Evolutionary conservation across 92 coral and sea anemone genomes (phyloP).

Genomic region (Plumapathes pennacea): DNA sequence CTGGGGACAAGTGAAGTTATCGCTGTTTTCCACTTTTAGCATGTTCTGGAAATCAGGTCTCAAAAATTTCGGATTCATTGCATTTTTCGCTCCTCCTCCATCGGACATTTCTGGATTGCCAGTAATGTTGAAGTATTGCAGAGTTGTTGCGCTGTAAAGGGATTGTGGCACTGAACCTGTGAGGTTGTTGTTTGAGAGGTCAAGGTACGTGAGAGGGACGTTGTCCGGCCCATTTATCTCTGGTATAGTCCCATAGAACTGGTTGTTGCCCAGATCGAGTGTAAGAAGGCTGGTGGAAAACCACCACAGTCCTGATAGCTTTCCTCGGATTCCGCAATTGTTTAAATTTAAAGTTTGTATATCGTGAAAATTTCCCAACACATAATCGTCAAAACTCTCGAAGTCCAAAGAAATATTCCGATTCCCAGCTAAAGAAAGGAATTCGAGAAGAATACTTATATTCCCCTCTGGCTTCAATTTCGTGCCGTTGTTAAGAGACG

Average conservation of each 20-base stretch:
- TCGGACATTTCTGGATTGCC: constrained; percentile 53
- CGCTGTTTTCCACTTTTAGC: not conserved
- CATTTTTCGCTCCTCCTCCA: not conserved
- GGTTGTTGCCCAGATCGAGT: constrained; percentile 47
- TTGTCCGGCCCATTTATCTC: not conserved
- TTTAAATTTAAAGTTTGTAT: constrained; percentile 46
- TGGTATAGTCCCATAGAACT: constrained; percentile 45
- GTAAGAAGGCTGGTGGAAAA: constrained; percentile 21
- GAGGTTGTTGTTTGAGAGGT: constrained; percentile 46
- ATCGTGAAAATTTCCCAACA: too few relatives aligned
- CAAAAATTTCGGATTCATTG: constrained; percentile 42
- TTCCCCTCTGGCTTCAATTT: not conserved
- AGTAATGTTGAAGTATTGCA: constrained; percentile 58
- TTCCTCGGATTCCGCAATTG: constrained; percentile 27
- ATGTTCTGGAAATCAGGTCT: constrained; percentile 18
- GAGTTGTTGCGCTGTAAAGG: constrained; percentile 22
- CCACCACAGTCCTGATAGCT: constrained; percentile 1
- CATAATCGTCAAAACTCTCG: constrained; percentile 14
- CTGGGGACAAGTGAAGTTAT: constrained; percentile 44
- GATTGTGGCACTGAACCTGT: constrained; percentile 47
- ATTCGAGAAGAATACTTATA: not conserved
- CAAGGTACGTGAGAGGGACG: constrained; percentile 27
- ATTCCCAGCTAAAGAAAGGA: constrained; percentile 40
- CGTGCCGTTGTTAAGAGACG: constrained; percentile 22
- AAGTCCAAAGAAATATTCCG: constrained; percentile 29